Evolutionary conservation across 1,140 invertebrate genomes (phyloP), one percentile per base, ranked within the genome.

Genomic region (Zaprionus ornatus): DNA sequence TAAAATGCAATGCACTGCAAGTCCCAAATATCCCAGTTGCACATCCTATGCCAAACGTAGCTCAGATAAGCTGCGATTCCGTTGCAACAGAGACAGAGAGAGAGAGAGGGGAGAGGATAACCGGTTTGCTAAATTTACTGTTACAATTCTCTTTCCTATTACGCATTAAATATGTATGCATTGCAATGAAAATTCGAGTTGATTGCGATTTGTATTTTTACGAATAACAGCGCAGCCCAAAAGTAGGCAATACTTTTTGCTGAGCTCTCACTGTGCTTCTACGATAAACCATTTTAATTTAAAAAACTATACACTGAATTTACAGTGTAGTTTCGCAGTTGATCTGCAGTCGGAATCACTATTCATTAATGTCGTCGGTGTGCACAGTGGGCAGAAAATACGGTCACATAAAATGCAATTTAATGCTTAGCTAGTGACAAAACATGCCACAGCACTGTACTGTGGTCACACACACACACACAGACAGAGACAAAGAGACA

Each of bases 391-490:
- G 6, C 6, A 45, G 40, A 17, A 64, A 66, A 60, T 65, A 54
- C 35, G 17, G 9, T 37, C 32, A 59, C 62, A 72, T 62, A 69
- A 52, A 83, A 70, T 73, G 35, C 57, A 69, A 62, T 80, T 77
- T 85, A 85, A 70, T 74, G 77, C 52, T 80, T 66, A 80, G 81
- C 76, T 61, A 45, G 48, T 74, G 71, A 66, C 9, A 42, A 55
- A 68, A 52, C 65, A 76, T 71, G 68, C 63, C 80, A 68, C 15
- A 42, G 13, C 37, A 35, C 37, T 64, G 17, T 6, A 37, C 65
- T 61, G 57, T 40, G 74, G 15, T 40, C n/a, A 9, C 4, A 29
- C 25, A 42, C n/a, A 40, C 12, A 50, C 45, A 21, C 9, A 3
- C 45, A 10, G 6, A 21, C 5, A 42, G n/a, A 42, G 15, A 52